Percentiles rank a stretch among this genome's conserved stretches.
Conservation (phyloP, 2,113 vertebrate species). For the Hippocampus abdominalis region DNA sequence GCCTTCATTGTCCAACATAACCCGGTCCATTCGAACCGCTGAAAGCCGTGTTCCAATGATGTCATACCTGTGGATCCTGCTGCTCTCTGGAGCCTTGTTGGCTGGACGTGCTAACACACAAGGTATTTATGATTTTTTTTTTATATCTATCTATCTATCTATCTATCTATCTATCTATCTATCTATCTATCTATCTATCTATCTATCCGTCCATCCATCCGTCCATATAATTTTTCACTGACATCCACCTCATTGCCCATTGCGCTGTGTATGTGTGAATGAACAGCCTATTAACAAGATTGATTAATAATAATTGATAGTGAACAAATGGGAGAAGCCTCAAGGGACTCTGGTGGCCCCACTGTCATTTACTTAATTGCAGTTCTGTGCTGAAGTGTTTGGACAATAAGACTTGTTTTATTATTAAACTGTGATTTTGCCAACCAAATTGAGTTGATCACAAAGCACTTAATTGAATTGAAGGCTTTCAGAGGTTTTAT, state of each 20-base stretch:
- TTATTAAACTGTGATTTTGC: not conserved
- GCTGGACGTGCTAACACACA: slow-evolving; percentile 51
- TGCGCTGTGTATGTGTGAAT: not conserved
- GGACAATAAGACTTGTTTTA: not conserved
- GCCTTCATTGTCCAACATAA: slow-evolving; percentile 22
- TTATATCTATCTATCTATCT: not conserved
- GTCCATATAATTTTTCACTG: not conserved
- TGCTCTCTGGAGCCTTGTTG: slow-evolving; percentile 67
- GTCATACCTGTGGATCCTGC: slow-evolving; percentile 75
- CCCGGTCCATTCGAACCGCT: slow-evolving; percentile 33
- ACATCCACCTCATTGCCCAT: slow-evolving; percentile 10
- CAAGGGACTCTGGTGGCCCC: slow-evolving; percentile 39
- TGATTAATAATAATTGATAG: not conserved
- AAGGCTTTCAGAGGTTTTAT: not conserved
- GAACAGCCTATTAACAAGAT: not conserved
- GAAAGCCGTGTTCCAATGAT: slow-evolving; percentile 65
- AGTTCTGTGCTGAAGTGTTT: not conserved
- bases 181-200: slow-evolving; percentile 3
- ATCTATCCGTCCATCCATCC: not conserved
- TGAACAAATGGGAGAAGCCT: slow-evolving; percentile 9
- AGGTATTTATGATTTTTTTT: slow-evolving; percentile 51
- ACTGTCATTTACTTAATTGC: slow-evolving; percentile 23
- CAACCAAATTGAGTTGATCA: not conserved
- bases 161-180: slow-evolving; percentile 17
- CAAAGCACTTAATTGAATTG: not conserved